These are phyloP conservation scores for Pelobates cultripes DNA, from an alignment of 2,797 vertebrate species.

Conservation along the genomic window DNA sequence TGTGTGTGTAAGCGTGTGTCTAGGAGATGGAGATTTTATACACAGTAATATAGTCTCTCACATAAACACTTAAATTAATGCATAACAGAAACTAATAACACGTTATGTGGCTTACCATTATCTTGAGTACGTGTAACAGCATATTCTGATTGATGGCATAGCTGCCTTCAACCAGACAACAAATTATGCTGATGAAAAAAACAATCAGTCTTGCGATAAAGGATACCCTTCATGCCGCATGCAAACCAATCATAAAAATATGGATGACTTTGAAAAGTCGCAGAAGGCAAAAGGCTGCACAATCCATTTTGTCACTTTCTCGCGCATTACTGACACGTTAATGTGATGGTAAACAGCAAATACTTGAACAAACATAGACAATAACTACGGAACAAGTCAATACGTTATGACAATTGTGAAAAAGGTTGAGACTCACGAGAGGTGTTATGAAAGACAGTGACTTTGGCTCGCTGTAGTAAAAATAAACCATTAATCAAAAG, in stretches of 20 bases:
- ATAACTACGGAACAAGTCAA: neutral
- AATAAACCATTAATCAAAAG: too few species aligned
- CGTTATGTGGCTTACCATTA: constrained; percentile 6
- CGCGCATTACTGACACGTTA: constrained; percentile 11
- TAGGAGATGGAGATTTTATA: too few species aligned
- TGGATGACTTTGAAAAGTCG: constrained; percentile 48
- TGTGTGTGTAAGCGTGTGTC: too few species aligned
- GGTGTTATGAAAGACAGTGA: too few species aligned
- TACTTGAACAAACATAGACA: constrained; percentile 4
- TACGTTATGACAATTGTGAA: constrained; percentile 3
- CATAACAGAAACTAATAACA: neutral
- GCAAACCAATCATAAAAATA: constrained; percentile 45
- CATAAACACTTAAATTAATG: too few species aligned
- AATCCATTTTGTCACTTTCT: constrained; percentile 32
- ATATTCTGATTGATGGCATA: constrained; percentile 41
- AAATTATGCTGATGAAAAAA: constrained; percentile 48
- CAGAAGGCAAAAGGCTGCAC: constrained; percentile 37
- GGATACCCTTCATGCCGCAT: constrained; percentile 17
- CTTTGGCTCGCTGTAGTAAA: too few species aligned
- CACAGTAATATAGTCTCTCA: too few species aligned
- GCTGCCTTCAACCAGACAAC: constrained; percentile 30
- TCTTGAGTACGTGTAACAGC: neutral
- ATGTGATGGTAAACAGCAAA: constrained; percentile 19
- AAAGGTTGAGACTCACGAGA: neutral
- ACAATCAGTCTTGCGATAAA: constrained; percentile 51